These are phyloP conservation scores for Rhinogobius similis DNA, from an alignment of 2,113 vertebrate genomes.

Conservation along the genomic window DNA sequence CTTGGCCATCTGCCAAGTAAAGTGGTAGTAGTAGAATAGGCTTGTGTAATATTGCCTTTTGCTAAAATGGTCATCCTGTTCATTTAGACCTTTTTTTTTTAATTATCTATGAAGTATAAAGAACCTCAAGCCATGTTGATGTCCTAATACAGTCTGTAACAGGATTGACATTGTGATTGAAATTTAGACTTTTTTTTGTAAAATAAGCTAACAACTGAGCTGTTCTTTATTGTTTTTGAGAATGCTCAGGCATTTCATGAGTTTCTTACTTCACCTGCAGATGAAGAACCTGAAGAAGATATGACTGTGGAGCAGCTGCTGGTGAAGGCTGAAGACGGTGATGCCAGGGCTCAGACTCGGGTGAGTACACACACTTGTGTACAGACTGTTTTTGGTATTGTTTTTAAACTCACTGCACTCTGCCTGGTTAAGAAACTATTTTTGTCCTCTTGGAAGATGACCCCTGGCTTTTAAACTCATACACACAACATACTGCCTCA, in stretches of 20 bases:
- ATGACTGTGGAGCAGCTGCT: conserved; percentile 82
- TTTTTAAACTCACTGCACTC: conserved; percentile 41
- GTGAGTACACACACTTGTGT: conserved; percentile 71
- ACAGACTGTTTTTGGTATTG: conserved; percentile 36
- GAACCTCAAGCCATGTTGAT: too few species aligned
- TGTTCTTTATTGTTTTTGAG: neutral
- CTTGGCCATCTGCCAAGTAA: conserved; percentile 5
- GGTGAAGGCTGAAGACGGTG: conserved; percentile 85
- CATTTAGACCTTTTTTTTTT: too few species aligned
- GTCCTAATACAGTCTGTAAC: too few species aligned
- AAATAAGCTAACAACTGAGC: neutral
- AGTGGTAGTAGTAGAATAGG: neutral
- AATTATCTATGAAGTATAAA: too few species aligned
- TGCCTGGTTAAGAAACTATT: conserved; percentile 56
- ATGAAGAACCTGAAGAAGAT: conserved; percentile 75
- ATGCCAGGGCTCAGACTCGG: conserved; percentile 87
- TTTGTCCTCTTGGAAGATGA: conserved; percentile 59
- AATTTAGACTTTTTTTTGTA: neutral
- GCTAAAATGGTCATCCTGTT: too few species aligned
- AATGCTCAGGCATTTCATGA: neutral
- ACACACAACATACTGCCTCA: conserved; percentile 11
- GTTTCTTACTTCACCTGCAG: conserved; percentile 56
- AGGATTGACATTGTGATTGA: too few species aligned
- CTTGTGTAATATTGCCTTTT: too few species aligned
- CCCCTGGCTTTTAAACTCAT: conserved; percentile 32